phyloP scores from a whole-genome alignment of 2,113 vertebrate species.

The Potamarius usumacintae region DNA sequence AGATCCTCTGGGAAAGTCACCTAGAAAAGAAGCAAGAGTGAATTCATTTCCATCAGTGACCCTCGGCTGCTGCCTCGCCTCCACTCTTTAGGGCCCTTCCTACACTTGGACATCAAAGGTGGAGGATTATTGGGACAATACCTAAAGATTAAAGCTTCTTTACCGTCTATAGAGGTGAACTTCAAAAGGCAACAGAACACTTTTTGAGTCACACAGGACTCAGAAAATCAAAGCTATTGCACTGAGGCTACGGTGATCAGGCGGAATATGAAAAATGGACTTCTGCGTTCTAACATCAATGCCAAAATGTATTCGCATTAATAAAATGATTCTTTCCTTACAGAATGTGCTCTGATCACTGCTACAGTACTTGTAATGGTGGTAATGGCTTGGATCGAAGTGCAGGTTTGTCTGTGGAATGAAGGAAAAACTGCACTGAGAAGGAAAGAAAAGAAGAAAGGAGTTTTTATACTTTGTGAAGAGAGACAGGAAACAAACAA shows the following conservation, averaged over 20 bases:
- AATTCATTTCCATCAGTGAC: constrained; percentile 22
- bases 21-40: constrained; percentile 46
- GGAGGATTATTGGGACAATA: constrained; percentile 44
- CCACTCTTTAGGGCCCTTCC: constrained; percentile 16
- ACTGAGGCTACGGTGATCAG: not conserved
- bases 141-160: constrained; percentile 48
- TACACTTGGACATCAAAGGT: constrained; percentile 39
- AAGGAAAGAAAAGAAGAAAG: not conserved
- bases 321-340: not conserved
- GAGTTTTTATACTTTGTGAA: not conserved
- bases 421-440: not conserved
- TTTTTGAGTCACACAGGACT: constrained; percentile 27
- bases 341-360: not conserved
- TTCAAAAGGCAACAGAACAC: constrained; percentile 38
- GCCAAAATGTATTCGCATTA: not conserved
- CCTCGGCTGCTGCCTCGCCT: constrained; percentile 27
- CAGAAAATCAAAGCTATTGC: constrained; percentile 26
- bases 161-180: constrained; percentile 36
- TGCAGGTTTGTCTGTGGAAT: not conserved
- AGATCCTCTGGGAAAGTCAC: constrained; percentile 56
- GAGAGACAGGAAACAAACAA: not conserved
- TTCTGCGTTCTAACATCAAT: constrained; percentile 2
- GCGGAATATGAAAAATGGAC: constrained; percentile 1
- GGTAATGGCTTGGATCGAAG: not conserved
- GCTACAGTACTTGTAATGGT: not conserved